A percentile compares a stretch with the other conserved stretches of the same genome.
phyloP scores from a whole-genome alignment of 2,113 vertebrate genomes.

The Tragulus kanchil region DNA sequence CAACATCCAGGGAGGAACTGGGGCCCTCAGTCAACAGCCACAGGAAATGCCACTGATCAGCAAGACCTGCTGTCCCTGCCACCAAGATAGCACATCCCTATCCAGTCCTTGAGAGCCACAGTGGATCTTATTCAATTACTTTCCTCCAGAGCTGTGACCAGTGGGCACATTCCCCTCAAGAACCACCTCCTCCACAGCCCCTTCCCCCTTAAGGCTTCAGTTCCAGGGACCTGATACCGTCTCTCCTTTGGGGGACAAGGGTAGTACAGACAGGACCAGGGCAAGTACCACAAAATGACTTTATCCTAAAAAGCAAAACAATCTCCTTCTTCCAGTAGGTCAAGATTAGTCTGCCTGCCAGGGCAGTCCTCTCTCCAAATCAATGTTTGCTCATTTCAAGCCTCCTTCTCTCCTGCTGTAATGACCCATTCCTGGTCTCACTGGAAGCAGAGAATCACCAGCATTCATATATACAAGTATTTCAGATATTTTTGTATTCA shows the following conservation, averaged over 20 bases:
- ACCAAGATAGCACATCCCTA: neutral
- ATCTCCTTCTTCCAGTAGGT: neutral
- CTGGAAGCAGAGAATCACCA: neutral
- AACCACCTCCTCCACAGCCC: neutral
- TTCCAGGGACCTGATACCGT: neutral
- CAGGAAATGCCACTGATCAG: neutral
- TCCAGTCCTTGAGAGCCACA: accelerated
- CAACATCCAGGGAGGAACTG: neutral
- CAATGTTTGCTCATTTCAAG: neutral
- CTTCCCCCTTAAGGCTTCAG: neutral
- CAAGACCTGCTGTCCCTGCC: too few species aligned
- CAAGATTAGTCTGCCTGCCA: neutral
- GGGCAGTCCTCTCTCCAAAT: neutral
- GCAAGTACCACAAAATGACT: neutral
- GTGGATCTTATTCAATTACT: neutral
- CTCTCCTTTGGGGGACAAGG: neutral
- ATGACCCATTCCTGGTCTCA: neutral
- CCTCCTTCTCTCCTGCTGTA: neutral
- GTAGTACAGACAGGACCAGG: neutral
- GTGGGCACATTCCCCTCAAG: neutral
- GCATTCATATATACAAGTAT: neutral
- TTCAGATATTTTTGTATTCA: neutral
- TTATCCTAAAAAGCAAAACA: neutral
- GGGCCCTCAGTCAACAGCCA: neutral
- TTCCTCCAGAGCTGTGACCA: neutral